A percentile compares a stretch with the other conserved stretches of the same genome.
phyloP scores from a whole-genome alignment of 2,797 vertebrate genomes.

The Decapterus maruadsi region DNA sequence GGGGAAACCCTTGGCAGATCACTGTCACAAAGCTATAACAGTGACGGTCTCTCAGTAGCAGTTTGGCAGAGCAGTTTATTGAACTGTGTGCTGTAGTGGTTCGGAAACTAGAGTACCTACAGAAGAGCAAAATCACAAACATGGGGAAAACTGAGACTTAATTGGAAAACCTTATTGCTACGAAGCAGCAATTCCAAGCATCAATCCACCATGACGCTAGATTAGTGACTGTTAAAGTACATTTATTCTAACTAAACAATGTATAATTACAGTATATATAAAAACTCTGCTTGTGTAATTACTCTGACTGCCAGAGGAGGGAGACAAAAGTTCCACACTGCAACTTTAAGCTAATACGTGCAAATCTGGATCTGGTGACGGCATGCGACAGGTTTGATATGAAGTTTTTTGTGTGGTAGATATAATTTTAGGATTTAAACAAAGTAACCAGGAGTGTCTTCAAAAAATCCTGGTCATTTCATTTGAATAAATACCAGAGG shows the following conservation, averaged over 20 bases:
- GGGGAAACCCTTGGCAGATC: constrained; percentile 16
- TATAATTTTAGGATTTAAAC: too few species aligned
- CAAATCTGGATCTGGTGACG: not conserved
- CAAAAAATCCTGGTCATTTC: not conserved
- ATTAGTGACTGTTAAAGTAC: not conserved
- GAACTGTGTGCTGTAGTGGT: constrained; percentile 29
- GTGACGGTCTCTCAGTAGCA: constrained; percentile 33
- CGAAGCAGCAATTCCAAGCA: constrained; percentile 36
- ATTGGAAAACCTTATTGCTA: constrained; percentile 46
- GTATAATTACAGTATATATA: too few species aligned
- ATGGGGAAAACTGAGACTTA: constrained; percentile 4
- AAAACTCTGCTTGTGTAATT: too few species aligned
- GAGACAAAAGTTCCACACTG: too few species aligned
- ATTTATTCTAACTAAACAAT: too few species aligned
- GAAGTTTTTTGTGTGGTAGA: too few species aligned
- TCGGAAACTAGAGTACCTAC: constrained; percentile 11
- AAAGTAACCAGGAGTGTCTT: not conserved
- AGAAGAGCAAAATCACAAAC: constrained; percentile 23
- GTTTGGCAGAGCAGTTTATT: constrained; percentile 46
- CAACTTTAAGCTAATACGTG: not conserved
- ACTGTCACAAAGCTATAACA: constrained; percentile 38
- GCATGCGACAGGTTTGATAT: not conserved
- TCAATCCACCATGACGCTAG: constrained; percentile 32
- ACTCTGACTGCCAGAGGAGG: too few species aligned
- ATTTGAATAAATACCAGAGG: not conserved